Percentiles rank a stretch among this genome's conserved stretches.
These are phyloP conservation scores for Eupithecia vulgata DNA, from an alignment of 2,888 invertebrate genomes.

Conservation along the genomic window DNA sequence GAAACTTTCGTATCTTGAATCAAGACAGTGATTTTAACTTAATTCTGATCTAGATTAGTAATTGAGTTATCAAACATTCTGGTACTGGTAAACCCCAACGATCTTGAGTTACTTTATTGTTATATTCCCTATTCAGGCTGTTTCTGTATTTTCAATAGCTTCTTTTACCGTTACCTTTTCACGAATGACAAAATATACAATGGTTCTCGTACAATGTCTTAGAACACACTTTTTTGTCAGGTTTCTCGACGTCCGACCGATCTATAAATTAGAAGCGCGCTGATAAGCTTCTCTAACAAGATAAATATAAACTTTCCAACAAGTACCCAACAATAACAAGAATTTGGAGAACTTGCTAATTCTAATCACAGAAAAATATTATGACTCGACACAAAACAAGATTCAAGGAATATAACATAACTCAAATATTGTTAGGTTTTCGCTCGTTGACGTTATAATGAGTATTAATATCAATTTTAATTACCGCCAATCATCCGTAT, in stretches of 20 bases:
- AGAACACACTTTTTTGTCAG: background rate
- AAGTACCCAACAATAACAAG: constrained; percentile 7
- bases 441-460: constrained; percentile 1
- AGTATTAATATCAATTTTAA: constrained; percentile 27
- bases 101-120: constrained; percentile 21
- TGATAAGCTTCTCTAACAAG: constrained; percentile 13
- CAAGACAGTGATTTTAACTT: constrained; percentile 29
- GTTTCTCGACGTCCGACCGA: constrained; percentile 16
- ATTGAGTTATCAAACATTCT: constrained; percentile 38
- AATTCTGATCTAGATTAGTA: constrained; percentile 27
- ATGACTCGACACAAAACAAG: constrained; percentile 5
- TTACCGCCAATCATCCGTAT: constrained; percentile 30
- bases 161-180: background rate
- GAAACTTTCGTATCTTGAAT: constrained; percentile 26
- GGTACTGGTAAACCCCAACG: constrained; percentile 22
- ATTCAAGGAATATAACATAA: constrained; percentile 1
- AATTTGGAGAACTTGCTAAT: background rate
- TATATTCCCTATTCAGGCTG: background rate
- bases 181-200: background rate
- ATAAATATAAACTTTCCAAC: constrained; percentile 10
- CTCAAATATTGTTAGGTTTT: constrained; percentile 16
- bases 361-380: background rate
- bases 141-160: background rate
- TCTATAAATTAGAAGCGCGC: constrained; percentile 1
- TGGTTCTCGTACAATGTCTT: background rate